Evolutionary conservation across 2,797 vertebrate genomes (phyloP).

Genomic region (Lateolabrax maculatus): DNA sequence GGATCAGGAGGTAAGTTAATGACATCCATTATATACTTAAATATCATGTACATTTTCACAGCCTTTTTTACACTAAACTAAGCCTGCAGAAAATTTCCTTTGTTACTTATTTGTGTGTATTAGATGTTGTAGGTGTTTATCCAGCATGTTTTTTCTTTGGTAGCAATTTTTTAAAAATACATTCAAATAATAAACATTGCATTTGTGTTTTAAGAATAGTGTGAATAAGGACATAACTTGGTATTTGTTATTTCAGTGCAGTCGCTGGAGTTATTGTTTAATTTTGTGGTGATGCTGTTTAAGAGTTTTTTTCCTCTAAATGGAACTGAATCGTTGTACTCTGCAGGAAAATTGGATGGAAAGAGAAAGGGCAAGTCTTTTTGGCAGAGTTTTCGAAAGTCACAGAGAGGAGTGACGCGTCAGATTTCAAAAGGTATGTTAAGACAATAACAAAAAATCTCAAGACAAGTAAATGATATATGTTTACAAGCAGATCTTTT

Average conservation of each 20-base stretch:
- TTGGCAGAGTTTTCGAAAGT: constrained; percentile 97
- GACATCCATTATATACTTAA: not conserved
- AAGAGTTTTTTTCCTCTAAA: constrained; percentile 19
- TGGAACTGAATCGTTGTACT: not conserved
- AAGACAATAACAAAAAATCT: not conserved
- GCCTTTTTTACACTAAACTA: not conserved
- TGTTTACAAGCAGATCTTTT: not conserved
- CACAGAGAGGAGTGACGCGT: constrained; percentile 91
- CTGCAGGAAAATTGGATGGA: constrained; percentile 93
- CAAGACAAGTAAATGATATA: not conserved
- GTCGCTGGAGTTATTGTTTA: not conserved
- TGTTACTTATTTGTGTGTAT: not conserved
- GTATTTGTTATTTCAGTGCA: not conserved
- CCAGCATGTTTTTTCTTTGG: not conserved
- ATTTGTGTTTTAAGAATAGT: not conserved
- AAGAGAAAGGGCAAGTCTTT: constrained; percentile 97
- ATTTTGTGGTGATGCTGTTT: constrained; percentile 20
- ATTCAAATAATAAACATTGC: no score
- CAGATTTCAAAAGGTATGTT: constrained; percentile 93
- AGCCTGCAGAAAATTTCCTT: not conserved
- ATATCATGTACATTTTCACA: not conserved
- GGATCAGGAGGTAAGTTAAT: constrained; percentile 90
- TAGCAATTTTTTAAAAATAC: no score
- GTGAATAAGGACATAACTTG: not conserved
- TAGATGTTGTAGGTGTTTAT: not conserved